Conservation (phyloP, 2,888 invertebrate species). For the Limnephilus marmoratus region DNA sequence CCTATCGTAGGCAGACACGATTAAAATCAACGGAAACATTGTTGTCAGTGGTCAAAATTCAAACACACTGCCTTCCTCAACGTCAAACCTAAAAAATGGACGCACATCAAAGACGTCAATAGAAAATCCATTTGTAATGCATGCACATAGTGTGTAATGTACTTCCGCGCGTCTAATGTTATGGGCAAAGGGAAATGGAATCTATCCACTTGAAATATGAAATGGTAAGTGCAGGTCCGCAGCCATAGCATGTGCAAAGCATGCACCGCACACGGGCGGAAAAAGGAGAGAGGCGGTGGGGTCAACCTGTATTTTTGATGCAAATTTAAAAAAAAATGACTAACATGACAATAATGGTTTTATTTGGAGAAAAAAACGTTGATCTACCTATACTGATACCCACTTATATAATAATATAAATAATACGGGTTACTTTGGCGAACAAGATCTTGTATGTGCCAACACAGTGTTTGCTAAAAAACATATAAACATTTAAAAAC, state of each 20-base stretch:
- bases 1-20: not conserved
- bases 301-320: not conserved
- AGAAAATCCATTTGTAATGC: slow-evolving; percentile 15
- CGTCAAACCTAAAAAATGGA: slow-evolving; percentile 14
- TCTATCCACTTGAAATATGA: not conserved
- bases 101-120: slow-evolving; percentile 29
- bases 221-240: not conserved
- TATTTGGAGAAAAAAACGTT: too few species aligned
- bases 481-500: too few species aligned
- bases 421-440: too few species aligned
- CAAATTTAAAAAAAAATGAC: too few species aligned
- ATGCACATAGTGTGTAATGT: not conserved
- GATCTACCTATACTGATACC: too few species aligned
- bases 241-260: not conserved
- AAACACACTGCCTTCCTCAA: not conserved
- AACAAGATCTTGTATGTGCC: too few species aligned
- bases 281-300: not conserved
- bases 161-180: not conserved
- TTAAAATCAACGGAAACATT: not conserved
- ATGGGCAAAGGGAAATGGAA: not conserved
- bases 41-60: not conserved
- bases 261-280: not conserved
- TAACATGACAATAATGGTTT: too few species aligned
- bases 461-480: too few species aligned
- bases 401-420: too few species aligned